Conservation (phyloP, 2,797 vertebrate genomes). For the Melanotaenia boesemani region DNA sequence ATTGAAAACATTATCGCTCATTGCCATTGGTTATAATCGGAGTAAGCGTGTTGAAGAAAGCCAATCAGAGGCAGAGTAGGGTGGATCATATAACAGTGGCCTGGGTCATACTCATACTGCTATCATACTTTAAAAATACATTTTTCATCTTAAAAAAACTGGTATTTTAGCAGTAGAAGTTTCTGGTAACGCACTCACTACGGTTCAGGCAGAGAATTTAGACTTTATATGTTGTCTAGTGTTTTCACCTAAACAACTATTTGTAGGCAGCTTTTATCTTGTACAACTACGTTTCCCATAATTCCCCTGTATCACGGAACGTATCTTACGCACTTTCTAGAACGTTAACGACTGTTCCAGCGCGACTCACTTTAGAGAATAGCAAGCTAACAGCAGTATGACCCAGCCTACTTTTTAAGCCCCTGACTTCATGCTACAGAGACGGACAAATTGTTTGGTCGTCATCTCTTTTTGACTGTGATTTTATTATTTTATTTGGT, state of each 20-base stretch:
- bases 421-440: background rate
- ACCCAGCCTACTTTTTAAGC: background rate
- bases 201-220: background rate
- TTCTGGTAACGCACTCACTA: background rate
- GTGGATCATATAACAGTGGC: background rate
- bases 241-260: background rate
- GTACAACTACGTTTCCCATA: slow-evolving; percentile 64
- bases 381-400: slow-evolving; percentile 13
- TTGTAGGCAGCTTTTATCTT: fast-evolving
- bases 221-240: no score
- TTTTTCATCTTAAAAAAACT: background rate
- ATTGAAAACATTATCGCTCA: fast-evolving
- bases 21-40: slow-evolving; percentile 4
- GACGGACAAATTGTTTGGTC: background rate
- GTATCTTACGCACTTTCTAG: slow-evolving; percentile 41
- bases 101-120: no score
- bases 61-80: slow-evolving; percentile 8
- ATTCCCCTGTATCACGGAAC: slow-evolving; percentile 9
- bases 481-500: background rate
- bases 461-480: background rate
- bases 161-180: background rate
- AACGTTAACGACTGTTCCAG: slow-evolving; percentile 41
- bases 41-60: background rate
- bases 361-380: slow-evolving; percentile 28
- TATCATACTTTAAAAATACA: background rate